phyloP scores from a whole-genome alignment of 2,888 invertebrate genomes.

The Lydus trimaculatus region DNA sequence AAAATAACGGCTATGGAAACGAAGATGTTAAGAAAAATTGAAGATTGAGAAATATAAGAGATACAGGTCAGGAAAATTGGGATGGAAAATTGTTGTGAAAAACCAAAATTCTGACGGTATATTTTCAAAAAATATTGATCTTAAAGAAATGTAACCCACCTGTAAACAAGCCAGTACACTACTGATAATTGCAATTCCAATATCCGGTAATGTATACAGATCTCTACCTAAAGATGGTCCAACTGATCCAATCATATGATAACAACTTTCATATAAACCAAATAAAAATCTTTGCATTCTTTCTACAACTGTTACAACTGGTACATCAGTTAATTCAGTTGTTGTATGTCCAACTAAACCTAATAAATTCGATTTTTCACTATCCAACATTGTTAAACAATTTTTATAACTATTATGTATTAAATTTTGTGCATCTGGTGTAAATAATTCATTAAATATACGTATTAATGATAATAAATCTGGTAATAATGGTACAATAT shows the following conservation, averaged over 20 bases:
- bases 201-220: conserved; percentile 79
- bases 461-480: conserved; percentile 80
- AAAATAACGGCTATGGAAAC: too few species aligned
- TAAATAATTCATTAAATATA: conserved; percentile 82
- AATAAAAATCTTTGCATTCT: conserved; percentile 87
- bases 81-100: too few species aligned
- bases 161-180: conserved; percentile 76
- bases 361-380: conserved; percentile 78
- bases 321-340: conserved; percentile 52
- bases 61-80: too few species aligned
- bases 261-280: conserved; percentile 81
- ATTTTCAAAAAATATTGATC: too few species aligned
- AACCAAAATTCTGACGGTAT: too few species aligned
- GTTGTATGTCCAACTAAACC: conserved; percentile 64
- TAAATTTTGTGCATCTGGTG: conserved; percentile 69
- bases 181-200: conserved; percentile 76
- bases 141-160: conserved; percentile 53
- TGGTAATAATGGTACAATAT: conserved; percentile 82
- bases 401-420: conserved; percentile 74
- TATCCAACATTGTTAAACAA: conserved; percentile 75
- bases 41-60: too few species aligned
- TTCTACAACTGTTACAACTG: conserved; percentile 68
- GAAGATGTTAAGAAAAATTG: too few species aligned
- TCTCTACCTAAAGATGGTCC: conserved; percentile 84
- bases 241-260: conserved; percentile 79